phyloP scores from a whole-genome alignment of 2,797 vertebrate genomes.

The Leucoraja ocellata region DNA sequence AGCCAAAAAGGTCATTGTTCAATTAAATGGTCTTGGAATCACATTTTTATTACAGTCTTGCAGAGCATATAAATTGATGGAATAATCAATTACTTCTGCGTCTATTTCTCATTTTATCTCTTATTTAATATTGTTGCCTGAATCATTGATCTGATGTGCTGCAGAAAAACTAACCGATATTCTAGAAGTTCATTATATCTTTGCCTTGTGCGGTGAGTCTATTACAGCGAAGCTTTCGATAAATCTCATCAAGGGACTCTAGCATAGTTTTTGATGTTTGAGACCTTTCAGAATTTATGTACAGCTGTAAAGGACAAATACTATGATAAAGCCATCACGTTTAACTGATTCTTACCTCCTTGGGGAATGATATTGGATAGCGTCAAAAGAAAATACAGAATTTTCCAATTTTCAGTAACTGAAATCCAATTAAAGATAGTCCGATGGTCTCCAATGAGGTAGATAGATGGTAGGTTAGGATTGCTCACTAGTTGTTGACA shows the following conservation, averaged over 20 bases:
- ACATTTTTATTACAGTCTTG: background rate
- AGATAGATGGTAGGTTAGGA: too few relatives aligned
- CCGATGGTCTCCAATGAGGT: too few relatives aligned
- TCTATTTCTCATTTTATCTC: conserved; percentile 2
- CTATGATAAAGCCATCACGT: background rate
- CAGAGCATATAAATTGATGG: background rate
- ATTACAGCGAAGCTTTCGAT: background rate
- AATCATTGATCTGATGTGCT: background rate
- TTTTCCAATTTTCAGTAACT: too few relatives aligned
- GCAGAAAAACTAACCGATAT: conserved; percentile 1
- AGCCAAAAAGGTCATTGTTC: background rate
- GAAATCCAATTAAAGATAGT: too few relatives aligned
- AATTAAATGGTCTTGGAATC: background rate
- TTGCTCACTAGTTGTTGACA: too few relatives aligned
- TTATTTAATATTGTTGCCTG: background rate
- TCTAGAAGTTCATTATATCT: background rate
- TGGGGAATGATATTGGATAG: background rate
- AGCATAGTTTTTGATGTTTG: background rate
- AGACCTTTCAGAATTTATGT: background rate
- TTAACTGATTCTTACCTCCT: background rate
- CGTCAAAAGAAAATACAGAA: background rate
- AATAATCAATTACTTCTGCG: background rate
- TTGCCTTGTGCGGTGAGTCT: background rate
- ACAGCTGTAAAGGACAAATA: background rate
- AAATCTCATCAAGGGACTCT: background rate